Base-by-base conservation (phyloP, 1,140 invertebrate species). In the Gonioctena quinquepunctata region DNA sequence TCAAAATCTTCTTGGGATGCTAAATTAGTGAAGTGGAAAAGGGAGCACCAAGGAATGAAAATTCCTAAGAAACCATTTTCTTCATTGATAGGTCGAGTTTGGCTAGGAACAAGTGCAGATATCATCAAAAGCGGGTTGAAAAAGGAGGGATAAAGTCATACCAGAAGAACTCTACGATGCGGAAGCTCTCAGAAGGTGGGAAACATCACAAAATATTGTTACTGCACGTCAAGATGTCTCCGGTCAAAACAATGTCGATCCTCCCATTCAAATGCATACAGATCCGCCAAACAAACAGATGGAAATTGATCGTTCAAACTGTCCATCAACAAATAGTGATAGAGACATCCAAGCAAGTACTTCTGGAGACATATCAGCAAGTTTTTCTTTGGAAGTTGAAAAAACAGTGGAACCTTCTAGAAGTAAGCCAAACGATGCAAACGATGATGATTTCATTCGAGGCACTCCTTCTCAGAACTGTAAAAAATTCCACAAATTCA, bases 1-100 rank as follows among this genome's bases (percentile, higher is more conserved):
- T 21, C 67, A 50, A 71, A 71, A 67, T 13, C 50, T 50, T 25
- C 4, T 16, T 71, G 59, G 42, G 50, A 66, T 60, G 57, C 18
- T 16, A 54, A 21, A 54, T 54, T 54, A 21, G 50, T 54, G 16
- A 54, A 54, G 21, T 54, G 50, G 50, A 11, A 54, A 54, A 54
- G 50, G 18, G 8, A 54, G 18, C 50, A 54, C 21, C 16, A 19
- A 8, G 50, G 50, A 54, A 60, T 26, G 23, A 21, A 26, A 26
- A 21, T 60, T 60, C 57, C 57, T 60, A 60, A 27, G 23, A 60
- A 60, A 27, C 22, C 8, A 8, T 60, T 60, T 60, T 60, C 57
- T 22, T 22, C 16, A 18, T n/a, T 60, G n/a, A 60, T 60, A 22
- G 23, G 23, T 16, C 16, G 23, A 60, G 16, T 27, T 60, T 60